Evolutionary conservation across 2,888 invertebrate genomes (phyloP).

Genomic region (Netelia inedita): DNA sequence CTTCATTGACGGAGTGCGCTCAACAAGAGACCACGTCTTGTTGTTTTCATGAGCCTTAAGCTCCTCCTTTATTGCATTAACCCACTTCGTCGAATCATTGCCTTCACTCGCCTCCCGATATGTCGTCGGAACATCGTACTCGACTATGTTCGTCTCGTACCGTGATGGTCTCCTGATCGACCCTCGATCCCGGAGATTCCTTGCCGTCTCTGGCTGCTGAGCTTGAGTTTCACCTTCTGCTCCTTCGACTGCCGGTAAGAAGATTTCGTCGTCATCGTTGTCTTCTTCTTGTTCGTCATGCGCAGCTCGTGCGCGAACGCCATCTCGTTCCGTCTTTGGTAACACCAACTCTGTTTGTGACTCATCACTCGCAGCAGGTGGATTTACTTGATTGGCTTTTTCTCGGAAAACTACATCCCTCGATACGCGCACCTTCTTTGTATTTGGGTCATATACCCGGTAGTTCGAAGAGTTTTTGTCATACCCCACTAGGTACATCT

Average conservation of each 20-base stretch:
- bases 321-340: slow-evolving; percentile 1
- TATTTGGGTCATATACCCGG: neutral
- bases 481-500: neutral
- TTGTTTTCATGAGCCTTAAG: slow-evolving; percentile 55
- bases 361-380: slow-evolving; percentile 1
- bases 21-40: slow-evolving; percentile 61
- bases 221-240: neutral
- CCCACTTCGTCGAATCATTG: slow-evolving; percentile 49
- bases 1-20: neutral
- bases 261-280: slow-evolving; percentile 23
- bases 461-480: neutral
- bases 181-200: slow-evolving; percentile 3
- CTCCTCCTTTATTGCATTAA: slow-evolving; percentile 57
- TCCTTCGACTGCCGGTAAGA: neutral
- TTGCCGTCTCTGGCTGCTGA: neutral
- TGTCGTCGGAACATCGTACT: slow-evolving; percentile 32
- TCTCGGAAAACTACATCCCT: neutral
- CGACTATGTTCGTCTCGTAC: neutral
- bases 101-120: slow-evolving; percentile 59
- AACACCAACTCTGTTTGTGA: slow-evolving; percentile 16
- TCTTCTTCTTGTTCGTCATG: slow-evolving; percentile 33
- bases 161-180: slow-evolving; percentile 9
- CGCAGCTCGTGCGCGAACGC: neutral
- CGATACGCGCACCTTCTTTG: neutral
- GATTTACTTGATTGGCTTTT: too few relatives aligned